Base-by-base conservation (phyloP, 2,113 vertebrate genomes). In the Sakesphorus luctuosus region DNA sequence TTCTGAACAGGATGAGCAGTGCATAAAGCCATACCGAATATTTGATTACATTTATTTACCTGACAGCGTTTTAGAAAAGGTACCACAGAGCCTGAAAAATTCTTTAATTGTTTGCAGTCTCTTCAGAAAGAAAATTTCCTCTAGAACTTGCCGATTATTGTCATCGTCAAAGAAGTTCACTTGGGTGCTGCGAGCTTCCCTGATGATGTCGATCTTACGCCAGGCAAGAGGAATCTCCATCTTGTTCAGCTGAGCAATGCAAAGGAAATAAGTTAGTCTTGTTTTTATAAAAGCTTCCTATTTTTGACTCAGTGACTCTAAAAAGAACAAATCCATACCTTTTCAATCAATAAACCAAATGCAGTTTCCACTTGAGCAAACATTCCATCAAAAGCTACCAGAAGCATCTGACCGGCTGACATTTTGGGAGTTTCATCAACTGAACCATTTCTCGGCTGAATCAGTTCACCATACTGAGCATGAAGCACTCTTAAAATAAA, bases 371-470 rank as follows among this genome's bases (percentile, higher is more conserved):
- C 98, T 96, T 99, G 99, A 31, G 99, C 99, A 96, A 99, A 99
- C 99, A 99, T 99, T 96, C 99, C 99, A 74, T 99, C 99, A 96
- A 99, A 99, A 65, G 99, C 99, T 52, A 99, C 99, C 97, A 99
- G 94, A 93, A 99, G 97, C 99, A 99, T 99, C 94, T 99, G 99
- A 20, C 99, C 99, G 16, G 99, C 99, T 78, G 99, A 99, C 99
- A 99, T 99, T 97, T 99, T 99, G 15, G 99, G 99, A 5, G 99
- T 98, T 95, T 99, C 99, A 97, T 99, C 99, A 74, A 98, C 98
- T 2, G 98, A 98, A 61, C 98, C 98, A 90, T 98, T 99, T 95
- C 99, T 99, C 65, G 99, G 99, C 96, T 99, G 99, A 94, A 99
- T 99, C 83, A 99, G 97, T 89, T 99, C 99, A 36, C 99, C 99